A percentile compares a stretch with the other conserved stretches of the same genome.
These are phyloP conservation scores for Astropecten irregularis DNA, from an alignment of 53 echinoderm and acorn worm genomes.

Conservation along the genomic window DNA sequence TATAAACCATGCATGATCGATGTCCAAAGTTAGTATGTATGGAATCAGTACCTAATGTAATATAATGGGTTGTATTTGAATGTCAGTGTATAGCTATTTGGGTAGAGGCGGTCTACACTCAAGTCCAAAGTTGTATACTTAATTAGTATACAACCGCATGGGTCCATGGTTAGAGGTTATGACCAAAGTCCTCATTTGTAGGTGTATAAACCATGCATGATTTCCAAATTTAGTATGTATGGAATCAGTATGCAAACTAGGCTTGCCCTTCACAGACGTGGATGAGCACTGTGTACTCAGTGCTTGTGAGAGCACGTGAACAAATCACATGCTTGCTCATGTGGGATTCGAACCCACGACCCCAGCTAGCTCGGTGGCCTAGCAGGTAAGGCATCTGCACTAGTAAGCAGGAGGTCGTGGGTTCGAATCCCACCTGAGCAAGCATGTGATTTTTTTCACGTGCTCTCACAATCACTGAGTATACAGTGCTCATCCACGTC, in stretches of 20 bases:
- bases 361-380: too few species aligned
- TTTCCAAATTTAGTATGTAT: neutral
- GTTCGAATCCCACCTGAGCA: too few species aligned
- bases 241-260: neutral
- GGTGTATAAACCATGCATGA: neutral
- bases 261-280: too few species aligned
- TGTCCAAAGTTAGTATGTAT: constrained; percentile 12
- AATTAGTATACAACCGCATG: neutral
- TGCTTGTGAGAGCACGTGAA: too few species aligned
- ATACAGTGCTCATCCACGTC: too few species aligned
- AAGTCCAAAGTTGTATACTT: constrained; percentile 3
- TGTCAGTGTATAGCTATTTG: neutral
- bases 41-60: neutral
- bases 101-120: neutral
- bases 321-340: too few species aligned
- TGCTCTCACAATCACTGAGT: too few species aligned
- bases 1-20: neutral
- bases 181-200: neutral
- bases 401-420: too few species aligned
- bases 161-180: neutral
- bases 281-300: too few species aligned
- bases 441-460: too few species aligned
- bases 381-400: too few species aligned
- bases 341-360: too few species aligned
- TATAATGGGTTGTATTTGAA: neutral